Conservation (phyloP, 2,797 vertebrate species). For the Lophotriccus pileatus region DNA sequence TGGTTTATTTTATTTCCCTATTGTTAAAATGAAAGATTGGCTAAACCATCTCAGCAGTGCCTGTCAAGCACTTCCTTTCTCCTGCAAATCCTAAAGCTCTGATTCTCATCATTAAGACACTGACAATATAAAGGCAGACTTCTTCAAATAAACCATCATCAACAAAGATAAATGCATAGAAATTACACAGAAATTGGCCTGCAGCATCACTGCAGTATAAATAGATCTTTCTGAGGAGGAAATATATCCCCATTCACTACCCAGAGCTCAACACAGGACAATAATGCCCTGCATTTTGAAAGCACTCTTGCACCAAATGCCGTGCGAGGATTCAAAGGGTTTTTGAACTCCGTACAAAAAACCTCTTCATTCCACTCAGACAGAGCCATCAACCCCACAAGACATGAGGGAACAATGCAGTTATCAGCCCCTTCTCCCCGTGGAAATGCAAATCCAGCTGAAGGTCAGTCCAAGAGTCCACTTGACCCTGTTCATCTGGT, state of each 20-base stretch:
- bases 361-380: background rate
- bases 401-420: background rate
- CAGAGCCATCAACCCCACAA: background rate
- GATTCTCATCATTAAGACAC: conserved; percentile 46
- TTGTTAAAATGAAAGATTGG: conserved; percentile 50
- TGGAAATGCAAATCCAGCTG: background rate
- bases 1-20: conserved; percentile 39
- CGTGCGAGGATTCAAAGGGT: background rate
- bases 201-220: background rate
- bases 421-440: background rate
- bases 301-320: background rate
- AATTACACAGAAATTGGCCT: conserved; percentile 15
- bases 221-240: conserved; percentile 38
- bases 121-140: conserved; percentile 32
- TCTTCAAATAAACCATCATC: conserved; percentile 28
- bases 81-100: conserved; percentile 41
- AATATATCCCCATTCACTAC: background rate
- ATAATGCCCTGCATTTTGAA: background rate
- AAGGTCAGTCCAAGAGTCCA: background rate
- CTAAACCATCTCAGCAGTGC: conserved; percentile 10
- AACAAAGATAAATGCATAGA: conserved; percentile 26
- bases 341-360: background rate
- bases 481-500: background rate
- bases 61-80: conserved; percentile 26
- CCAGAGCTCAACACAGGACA: background rate